phyloP scores from a whole-genome alignment of 2,888 invertebrate genomes.

The Phorcus lineatus region DNA sequence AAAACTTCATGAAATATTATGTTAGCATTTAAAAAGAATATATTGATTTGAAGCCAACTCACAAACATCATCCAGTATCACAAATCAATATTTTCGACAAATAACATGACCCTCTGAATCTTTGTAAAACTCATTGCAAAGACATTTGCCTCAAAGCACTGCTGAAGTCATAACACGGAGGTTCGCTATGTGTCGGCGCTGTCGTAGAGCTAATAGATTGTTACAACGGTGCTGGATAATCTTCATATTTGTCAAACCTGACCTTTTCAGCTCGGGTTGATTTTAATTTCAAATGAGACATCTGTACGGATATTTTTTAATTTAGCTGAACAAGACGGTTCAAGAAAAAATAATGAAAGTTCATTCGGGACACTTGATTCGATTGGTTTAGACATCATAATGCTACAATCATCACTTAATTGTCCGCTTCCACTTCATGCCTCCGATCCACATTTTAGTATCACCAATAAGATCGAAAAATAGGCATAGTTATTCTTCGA shows the following conservation, averaged over 20 bases:
- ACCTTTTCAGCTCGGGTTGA: neutral
- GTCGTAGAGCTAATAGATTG: neutral
- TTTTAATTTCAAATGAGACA: slow-evolving; percentile 19
- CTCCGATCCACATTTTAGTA: slow-evolving; percentile 9
- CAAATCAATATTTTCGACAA: no score
- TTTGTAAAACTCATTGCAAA: no score
- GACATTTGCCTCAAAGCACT: no score
- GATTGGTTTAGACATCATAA: slow-evolving; percentile 16
- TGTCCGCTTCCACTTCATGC: slow-evolving; percentile 9
- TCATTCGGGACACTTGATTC: slow-evolving; percentile 15
- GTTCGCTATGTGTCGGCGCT: neutral
- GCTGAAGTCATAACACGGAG: no score
- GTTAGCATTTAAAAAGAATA: no score
- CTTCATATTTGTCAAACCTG: neutral
- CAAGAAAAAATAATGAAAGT: slow-evolving; percentile 11
- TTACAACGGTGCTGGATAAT: neutral
- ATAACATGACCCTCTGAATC: no score
- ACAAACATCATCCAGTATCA: no score
- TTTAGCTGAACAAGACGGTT: slow-evolving; percentile 21
- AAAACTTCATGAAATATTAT: no score
- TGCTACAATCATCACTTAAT: slow-evolving; percentile 20
- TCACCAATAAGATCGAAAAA: slow-evolving; percentile 16
- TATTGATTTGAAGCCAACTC: no score
- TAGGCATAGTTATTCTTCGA: slow-evolving; percentile 16
- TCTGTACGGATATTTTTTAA: slow-evolving; percentile 17